phyloP scores from a whole-genome alignment of 1,140 invertebrate species.

The Halyomorpha halys region DNA sequence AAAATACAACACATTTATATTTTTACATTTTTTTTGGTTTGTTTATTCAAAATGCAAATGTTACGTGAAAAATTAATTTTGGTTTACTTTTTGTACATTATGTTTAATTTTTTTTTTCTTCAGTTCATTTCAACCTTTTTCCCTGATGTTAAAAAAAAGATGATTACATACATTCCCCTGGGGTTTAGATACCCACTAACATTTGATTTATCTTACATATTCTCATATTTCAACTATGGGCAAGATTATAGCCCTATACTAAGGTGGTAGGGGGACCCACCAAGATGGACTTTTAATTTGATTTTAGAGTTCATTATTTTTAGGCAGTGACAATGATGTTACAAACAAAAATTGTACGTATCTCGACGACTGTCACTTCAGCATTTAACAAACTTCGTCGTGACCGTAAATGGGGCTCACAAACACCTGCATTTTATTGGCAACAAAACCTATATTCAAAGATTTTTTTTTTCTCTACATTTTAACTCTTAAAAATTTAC shows the following conservation, averaged over 20 bases:
- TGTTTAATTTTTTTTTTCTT: conserved; percentile 20
- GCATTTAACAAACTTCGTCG: neutral
- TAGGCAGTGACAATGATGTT: conserved; percentile 12
- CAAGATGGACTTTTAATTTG: neutral
- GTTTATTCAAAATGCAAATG: conserved; percentile 32
- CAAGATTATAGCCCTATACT: conserved; percentile 2
- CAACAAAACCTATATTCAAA: conserved; percentile 23
- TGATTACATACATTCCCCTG: neutral
- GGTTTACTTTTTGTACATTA: conserved; percentile 25
- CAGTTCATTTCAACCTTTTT: conserved; percentile 13
- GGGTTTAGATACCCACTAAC: neutral
- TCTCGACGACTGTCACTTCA: conserved; percentile 7
- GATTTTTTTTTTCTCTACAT: conserved; percentile 18
- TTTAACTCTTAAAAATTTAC: conserved; percentile 14
- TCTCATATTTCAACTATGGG: neutral
- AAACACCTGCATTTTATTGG: conserved; percentile 24
- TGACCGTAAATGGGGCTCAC: conserved; percentile 12
- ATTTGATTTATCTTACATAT: neutral
- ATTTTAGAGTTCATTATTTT: neutral
- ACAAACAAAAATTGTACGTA: neutral
- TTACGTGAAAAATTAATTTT: conserved; percentile 31
- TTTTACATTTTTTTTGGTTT: conserved; percentile 29
- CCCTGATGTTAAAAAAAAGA: conserved; percentile 13
- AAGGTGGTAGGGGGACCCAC: conserved; percentile 8
- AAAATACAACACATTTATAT: conserved; percentile 18